phyloP scores from a whole-genome alignment of 2,113 vertebrate species.

The Collichthys lucidus region DNA sequence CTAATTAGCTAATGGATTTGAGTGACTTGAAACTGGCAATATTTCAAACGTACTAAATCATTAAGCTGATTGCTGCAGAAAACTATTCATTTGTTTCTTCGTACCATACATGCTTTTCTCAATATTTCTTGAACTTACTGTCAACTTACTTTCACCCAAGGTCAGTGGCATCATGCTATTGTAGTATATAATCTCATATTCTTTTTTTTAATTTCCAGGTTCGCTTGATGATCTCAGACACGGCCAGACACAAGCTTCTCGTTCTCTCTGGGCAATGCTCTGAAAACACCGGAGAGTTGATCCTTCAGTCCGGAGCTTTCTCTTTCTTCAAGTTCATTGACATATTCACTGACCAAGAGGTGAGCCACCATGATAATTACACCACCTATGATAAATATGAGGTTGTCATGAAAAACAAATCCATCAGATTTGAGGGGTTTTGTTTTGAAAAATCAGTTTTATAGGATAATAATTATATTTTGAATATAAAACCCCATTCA shows the following conservation, averaged over 20 bases:
- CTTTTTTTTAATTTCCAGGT: conserved; percentile 81
- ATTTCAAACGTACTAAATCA: conserved; percentile 45
- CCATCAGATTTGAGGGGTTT: neutral
- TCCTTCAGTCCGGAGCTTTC: conserved; percentile 96
- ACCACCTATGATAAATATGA: neutral
- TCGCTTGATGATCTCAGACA: conserved; percentile 95
- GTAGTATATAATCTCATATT: neutral
- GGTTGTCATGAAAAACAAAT: neutral
- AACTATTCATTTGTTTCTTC: neutral
- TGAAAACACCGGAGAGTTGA: conserved; percentile 95
- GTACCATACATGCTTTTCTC: neutral
- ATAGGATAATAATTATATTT: neutral
- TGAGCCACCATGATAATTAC: conserved; percentile 64
- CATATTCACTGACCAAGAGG: conserved; percentile 99
- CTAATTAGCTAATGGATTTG: conserved; percentile 73
- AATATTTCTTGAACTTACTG: neutral
- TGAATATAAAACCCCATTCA: too few species aligned
- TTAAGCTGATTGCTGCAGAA: conserved; percentile 34
- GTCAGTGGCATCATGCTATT: too few species aligned
- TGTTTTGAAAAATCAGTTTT: neutral
- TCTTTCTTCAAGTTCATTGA: conserved; percentile 98
- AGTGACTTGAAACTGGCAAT: conserved; percentile 56
- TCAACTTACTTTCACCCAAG: neutral
- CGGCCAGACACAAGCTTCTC: conserved; percentile 94
- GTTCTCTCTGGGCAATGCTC: conserved; percentile 95